Conservation (phyloP, 2,888 invertebrate genomes). For the Odontomyia ornata region DNA sequence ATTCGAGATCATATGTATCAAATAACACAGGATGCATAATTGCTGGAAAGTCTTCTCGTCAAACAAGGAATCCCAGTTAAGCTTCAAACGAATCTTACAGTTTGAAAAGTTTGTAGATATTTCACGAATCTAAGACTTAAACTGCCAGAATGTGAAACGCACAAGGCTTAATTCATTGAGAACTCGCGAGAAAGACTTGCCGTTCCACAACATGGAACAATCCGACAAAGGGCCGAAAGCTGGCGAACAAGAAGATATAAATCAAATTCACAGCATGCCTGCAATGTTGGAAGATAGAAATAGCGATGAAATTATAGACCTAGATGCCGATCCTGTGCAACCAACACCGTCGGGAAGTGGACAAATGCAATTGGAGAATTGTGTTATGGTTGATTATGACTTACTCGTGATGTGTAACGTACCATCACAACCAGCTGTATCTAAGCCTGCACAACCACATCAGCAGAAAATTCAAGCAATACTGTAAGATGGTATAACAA, state of each 20-base stretch:
- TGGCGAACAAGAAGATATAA: conserved; percentile 55
- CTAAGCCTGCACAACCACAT: conserved; percentile 52
- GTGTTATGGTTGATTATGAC: conserved; percentile 60
- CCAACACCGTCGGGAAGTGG: conserved; percentile 47
- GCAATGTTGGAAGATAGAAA: conserved; percentile 44
- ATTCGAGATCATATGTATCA: conserved; percentile 81
- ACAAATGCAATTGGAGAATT: conserved; percentile 56
- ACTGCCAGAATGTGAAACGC: conserved; percentile 66
- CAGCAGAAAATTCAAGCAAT: conserved; percentile 62
- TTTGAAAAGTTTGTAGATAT: conserved; percentile 84
- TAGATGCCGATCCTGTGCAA: neutral
- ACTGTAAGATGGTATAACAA: conserved; percentile 55
- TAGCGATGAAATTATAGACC: neutral
- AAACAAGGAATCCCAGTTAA: conserved; percentile 75
- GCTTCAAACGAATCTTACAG: conserved; percentile 73
- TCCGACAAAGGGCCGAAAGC: conserved; percentile 57
- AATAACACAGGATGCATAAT: conserved; percentile 70
- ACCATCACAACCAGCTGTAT: conserved; percentile 49
- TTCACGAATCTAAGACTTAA: conserved; percentile 78
- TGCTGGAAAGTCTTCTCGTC: conserved; percentile 68
- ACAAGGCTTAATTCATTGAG: conserved; percentile 62
- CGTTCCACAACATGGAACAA: conserved; percentile 76
- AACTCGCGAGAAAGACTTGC: conserved; percentile 75
- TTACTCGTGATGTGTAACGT: conserved; percentile 54
- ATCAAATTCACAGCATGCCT: neutral